Base-by-base conservation (phyloP, 2,888 invertebrate genomes). In the Drosophila anceps region DNA sequence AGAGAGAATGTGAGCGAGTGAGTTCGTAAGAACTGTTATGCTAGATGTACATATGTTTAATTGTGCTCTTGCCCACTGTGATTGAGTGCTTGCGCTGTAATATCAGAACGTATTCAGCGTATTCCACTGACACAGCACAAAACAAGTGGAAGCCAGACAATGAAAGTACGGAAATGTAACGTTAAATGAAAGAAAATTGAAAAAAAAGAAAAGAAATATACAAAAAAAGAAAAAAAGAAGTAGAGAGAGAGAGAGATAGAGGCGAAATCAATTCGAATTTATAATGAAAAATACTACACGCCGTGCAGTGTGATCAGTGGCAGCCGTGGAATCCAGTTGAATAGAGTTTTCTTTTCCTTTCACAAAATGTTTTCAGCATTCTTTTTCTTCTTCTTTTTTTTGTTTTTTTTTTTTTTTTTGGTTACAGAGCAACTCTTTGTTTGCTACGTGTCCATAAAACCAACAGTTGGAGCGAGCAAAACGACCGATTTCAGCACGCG, bases 371-470 rank as follows among this genome's bases (percentile, higher is more conserved):
- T 66, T 64, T 43, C 39, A 27, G 29, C 39, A 39, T 27, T 12
- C n/a, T 20, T 31, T 4, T 24, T n/a, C n/a, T n/a, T n/a, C n/a
- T n/a, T n/a, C 10, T 24, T 33, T 13, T 8, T 33, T 9, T 15
- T 12, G 18, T 20, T 4, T 33, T 31, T 27, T 20, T 58, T 46
- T 41, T 69, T 24, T 50, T 50, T 39, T n/a, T 41, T 55, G 43
- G 15, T 37, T 15, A 29, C 20, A 55, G 24, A 39, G n/a, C 57
- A 69, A 50, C 37, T 51, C 55, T 69, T 80, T 76, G 66, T 78
- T 71, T 60, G 70, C 37, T 81, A 84, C 87, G 86, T 82, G 87
- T 64, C 68, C 69, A 86, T 86, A 78, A 69, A 76, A 59, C 44
- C 75, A 61, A 67, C 58, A 72, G 48, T 54, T 54, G 60, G n/a